Conservation (phyloP, 2,797 vertebrate species). For the Betta splendens region DNA sequence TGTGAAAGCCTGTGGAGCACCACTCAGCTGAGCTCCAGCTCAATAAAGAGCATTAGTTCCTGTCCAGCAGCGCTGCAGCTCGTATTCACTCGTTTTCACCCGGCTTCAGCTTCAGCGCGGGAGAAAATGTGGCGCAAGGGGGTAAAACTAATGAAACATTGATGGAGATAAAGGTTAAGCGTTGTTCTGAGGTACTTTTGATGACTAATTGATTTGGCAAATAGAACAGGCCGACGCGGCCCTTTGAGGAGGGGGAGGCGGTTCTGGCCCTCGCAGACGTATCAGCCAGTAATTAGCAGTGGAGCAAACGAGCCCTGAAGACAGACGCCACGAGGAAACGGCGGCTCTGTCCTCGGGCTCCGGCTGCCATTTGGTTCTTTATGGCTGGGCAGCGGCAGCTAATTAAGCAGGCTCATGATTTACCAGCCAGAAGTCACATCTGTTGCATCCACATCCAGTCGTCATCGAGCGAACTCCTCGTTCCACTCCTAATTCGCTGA, state of each 20-base stretch:
- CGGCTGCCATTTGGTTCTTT: constrained; percentile 32
- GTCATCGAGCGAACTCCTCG: neutral
- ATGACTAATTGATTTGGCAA: constrained; percentile 75
- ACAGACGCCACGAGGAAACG: constrained; percentile 43
- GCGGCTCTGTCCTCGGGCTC: constrained; percentile 26
- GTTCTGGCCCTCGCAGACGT: constrained; percentile 50
- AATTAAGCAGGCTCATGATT: constrained; percentile 42
- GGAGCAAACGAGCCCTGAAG: constrained; percentile 49
- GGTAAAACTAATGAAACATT: constrained; percentile 72
- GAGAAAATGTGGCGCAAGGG: constrained; percentile 11
- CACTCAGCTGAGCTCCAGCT: no score
- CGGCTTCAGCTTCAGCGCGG: constrained; percentile 23
- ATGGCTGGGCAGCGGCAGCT: constrained; percentile 27
- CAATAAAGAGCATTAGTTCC: no score
- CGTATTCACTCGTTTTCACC: no score
- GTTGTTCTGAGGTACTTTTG: constrained; percentile 64
- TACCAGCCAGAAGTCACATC: constrained; percentile 21
- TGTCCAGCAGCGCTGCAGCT: no score
- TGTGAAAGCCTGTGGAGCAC: no score
- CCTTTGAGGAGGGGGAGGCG: constrained; percentile 49
- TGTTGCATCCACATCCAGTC: constrained; percentile 21
- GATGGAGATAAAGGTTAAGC: constrained; percentile 79
- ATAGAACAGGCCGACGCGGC: constrained; percentile 48
- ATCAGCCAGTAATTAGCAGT: constrained; percentile 58
- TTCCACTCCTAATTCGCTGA: constrained; percentile 33